Evolutionary conservation across 2,797 vertebrate genomes (phyloP), one percentile per base, ranked within the genome.

Genomic region (Gambelia wislizenii): DNA sequence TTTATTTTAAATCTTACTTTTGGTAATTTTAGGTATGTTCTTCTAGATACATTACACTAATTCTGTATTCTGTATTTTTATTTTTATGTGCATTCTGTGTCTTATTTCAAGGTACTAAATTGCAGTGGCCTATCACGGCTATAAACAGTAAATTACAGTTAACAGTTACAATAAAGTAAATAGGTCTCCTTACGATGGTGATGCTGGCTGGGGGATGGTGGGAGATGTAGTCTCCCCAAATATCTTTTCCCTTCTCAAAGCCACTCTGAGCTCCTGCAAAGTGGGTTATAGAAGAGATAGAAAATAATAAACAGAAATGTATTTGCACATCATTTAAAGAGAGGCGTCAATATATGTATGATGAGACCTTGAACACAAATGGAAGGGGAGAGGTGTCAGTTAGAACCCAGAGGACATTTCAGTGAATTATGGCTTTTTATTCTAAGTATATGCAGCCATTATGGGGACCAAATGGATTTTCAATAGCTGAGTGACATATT

Each of bases 241-340:
- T 14, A 22, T 14, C 12, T 25, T 18, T 74, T 49, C 61, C 8
- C 42, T 74, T 49, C 61, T 18, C 42, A 67, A 78, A 49, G 56
- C 25, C 44, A 52, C 30, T 36, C 61, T 86, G 13, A 69, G 47
- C 9, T 49, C 47, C 47, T 25, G 52, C 4, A 30, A 69, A 64
- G 39, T 56, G 70, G 70, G 52, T n/a, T 59, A 87, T 0, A 9
- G 12, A 27, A 25, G 5, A 39, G 25, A 75, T 59, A 4, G 54
- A 85, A 56, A 75, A 56, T 59, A 72, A 85, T 52, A 54, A 64
- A 67, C 20, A 33, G 36, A 69, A 52, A 59, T 30, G 18, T 69
- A 77, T 90, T 56, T 59, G 59, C 33, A 82, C 56, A 67, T 83
- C 49, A 47, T 67, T 83, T 56, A 67, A 77, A 76, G 6, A 76